Percentiles rank a stretch among this genome's conserved stretches.
These are phyloP conservation scores for Alviniconcha strummeri DNA, from an alignment of 2,888 invertebrate species.

Conservation along the genomic window DNA sequence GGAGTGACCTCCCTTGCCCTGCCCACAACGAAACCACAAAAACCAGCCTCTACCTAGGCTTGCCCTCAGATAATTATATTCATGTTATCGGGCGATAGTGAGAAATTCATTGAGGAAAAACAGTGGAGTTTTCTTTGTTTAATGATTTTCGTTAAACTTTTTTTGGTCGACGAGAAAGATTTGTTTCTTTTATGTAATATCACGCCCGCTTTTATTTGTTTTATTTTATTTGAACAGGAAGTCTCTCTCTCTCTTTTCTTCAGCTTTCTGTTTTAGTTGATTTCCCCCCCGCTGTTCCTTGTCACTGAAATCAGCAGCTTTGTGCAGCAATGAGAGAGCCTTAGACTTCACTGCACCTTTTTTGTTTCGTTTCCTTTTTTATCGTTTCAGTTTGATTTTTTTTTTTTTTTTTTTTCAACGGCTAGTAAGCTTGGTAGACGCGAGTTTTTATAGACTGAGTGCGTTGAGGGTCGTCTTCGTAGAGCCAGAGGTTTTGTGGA, in stretches of 20 bases:
- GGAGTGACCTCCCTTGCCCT: background rate
- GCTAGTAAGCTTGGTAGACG: conserved; percentile 14
- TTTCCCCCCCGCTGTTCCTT: background rate
- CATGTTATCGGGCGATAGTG: too few relatives aligned
- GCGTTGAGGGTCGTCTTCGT: conserved; percentile 15
- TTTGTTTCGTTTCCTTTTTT: background rate
- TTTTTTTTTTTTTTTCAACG: conserved; percentile 5
- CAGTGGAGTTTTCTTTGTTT: too few relatives aligned
- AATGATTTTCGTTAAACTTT: too few relatives aligned
- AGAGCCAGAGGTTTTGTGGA: conserved; percentile 29
- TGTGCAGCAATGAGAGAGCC: background rate
- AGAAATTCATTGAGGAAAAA: too few relatives aligned
- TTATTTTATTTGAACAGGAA: background rate
- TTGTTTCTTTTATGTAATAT: background rate
- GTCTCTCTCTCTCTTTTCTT: background rate
- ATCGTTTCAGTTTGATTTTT: background rate
- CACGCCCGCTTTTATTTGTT: background rate
- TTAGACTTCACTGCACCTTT: conserved; percentile 23
- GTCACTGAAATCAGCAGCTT: background rate
- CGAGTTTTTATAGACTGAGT: background rate
- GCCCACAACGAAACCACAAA: conserved; percentile 13
- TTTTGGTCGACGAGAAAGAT: too few relatives aligned
- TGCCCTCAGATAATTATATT: too few relatives aligned
- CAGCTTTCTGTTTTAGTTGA: background rate
- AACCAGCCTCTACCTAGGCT: too few relatives aligned